phyloP scores from a whole-genome alignment of 2,113 vertebrate species.

The Bubo blakistoni region DNA sequence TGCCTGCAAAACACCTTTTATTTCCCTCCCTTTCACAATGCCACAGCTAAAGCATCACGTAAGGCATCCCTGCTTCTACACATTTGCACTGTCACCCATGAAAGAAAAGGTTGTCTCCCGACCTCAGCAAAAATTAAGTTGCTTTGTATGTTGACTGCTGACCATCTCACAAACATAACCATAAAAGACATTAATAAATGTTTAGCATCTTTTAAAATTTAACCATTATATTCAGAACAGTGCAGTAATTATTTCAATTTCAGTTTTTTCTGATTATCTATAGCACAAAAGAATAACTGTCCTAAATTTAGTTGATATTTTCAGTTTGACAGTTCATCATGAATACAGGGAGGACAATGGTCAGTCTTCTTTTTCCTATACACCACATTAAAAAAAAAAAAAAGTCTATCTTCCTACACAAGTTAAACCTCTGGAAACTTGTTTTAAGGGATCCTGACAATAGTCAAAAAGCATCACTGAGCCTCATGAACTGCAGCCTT shows the following conservation, averaged over 20 bases:
- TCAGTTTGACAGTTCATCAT: neutral
- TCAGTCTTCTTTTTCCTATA: neutral
- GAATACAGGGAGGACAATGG: fast-evolving
- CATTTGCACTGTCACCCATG: fast-evolving
- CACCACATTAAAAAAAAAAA: neutral
- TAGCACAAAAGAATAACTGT: neutral
- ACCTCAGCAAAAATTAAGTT: neutral
- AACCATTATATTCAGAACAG: neutral
- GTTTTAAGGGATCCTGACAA: neutral
- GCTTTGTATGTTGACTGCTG: neutral
- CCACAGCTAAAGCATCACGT: neutral
- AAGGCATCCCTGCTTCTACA: neutral
- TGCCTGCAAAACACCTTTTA: neutral
- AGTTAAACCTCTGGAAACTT: neutral
- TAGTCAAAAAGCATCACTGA: neutral
- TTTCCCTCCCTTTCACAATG: neutral
- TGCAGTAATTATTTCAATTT: neutral
- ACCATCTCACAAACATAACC: neutral
- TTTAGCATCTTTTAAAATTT: neutral
- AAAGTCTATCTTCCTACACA: neutral
- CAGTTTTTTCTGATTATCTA: neutral
- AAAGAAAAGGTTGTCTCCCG: neutral
- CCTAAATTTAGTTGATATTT: neutral
- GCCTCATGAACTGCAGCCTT: neutral
- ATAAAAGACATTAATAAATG: neutral